phyloP scores from a whole-genome alignment of 2,113 vertebrate species.

The Dipodomys stephensi region DNA sequence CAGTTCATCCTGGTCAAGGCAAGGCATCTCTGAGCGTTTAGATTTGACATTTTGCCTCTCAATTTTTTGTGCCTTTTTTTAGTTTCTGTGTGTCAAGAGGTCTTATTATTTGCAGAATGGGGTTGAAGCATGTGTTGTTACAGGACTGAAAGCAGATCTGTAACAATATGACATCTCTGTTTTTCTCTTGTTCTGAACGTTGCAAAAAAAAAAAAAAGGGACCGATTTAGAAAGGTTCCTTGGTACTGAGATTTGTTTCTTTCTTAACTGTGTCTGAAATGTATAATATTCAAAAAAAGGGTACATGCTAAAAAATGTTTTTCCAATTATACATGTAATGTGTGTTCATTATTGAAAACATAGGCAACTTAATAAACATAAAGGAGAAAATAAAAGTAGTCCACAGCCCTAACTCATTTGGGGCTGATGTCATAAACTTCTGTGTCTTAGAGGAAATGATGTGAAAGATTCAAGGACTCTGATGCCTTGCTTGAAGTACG shows the following conservation, averaged over 20 bases:
- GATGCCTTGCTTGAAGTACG: neutral
- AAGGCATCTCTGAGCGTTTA: neutral
- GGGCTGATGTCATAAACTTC: neutral
- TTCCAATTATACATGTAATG: neutral
- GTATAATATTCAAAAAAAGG: conserved; percentile 2
- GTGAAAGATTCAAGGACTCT: neutral
- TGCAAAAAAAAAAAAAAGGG: neutral
- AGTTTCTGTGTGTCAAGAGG: neutral
- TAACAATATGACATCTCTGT: neutral
- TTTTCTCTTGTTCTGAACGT: neutral
- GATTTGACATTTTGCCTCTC: neutral
- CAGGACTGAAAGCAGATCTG: neutral
- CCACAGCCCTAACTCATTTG: neutral
- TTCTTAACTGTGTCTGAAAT: conserved; percentile 14
- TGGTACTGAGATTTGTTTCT: neutral
- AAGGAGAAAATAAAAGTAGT: neutral
- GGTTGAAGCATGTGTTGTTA: neutral
- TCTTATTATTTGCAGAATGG: neutral
- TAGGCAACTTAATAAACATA: neutral
- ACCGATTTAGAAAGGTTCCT: neutral
- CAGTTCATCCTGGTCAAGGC: neutral
- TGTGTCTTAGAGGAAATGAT: neutral
- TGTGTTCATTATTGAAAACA: neutral
- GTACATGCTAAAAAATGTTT: neutral
- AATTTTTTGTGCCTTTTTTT: conserved; percentile 9